Percentiles rank a stretch among this genome's conserved stretches.
Evolutionary conservation across 2,113 vertebrate species (phyloP).

Genomic region (Lucifuga dentata): DNA sequence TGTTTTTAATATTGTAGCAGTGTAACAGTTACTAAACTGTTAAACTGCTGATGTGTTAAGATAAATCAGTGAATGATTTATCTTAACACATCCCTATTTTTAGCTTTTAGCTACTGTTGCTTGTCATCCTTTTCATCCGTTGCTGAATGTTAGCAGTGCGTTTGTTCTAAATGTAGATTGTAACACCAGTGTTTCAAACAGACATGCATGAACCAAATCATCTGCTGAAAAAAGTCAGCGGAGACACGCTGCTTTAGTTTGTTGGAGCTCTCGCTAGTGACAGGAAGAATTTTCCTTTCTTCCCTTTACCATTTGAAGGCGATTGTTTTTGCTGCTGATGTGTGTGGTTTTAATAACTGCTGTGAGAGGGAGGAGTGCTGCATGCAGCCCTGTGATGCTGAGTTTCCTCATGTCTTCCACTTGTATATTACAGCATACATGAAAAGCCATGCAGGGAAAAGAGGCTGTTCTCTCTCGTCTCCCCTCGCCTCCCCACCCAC

Average conservation of each 20-base stretch:
- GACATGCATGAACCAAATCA: slow-evolving; percentile 16
- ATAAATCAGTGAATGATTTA: slow-evolving; percentile 37
- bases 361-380: too few species aligned
- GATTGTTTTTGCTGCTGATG: slow-evolving; percentile 17
- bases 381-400: slow-evolving; percentile 8
- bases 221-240: slow-evolving; percentile 7
- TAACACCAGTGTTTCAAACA: slow-evolving; percentile 13
- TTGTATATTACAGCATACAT: too few species aligned
- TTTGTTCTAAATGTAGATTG: slow-evolving; percentile 30
- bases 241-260: slow-evolving; percentile 8
- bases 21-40: background rate
- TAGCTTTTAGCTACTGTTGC: slow-evolving; percentile 5
- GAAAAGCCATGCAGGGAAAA: slow-evolving; percentile 40
- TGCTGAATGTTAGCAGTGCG: slow-evolving; percentile 28
- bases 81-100: background rate
- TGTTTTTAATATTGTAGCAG: background rate
- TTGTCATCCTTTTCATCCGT: background rate
- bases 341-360: background rate
- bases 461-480: slow-evolving; percentile 33
- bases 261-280: slow-evolving; percentile 33
- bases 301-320: background rate
- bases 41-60: background rate
- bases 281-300: slow-evolving; percentile 45
- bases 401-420: slow-evolving; percentile 28
- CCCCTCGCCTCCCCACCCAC: slow-evolving; percentile 23